A percentile compares a stretch with the other conserved stretches of the same genome.
phyloP scores from a whole-genome alignment of 2,113 vertebrate species.

The Cavia aperea region DNA sequence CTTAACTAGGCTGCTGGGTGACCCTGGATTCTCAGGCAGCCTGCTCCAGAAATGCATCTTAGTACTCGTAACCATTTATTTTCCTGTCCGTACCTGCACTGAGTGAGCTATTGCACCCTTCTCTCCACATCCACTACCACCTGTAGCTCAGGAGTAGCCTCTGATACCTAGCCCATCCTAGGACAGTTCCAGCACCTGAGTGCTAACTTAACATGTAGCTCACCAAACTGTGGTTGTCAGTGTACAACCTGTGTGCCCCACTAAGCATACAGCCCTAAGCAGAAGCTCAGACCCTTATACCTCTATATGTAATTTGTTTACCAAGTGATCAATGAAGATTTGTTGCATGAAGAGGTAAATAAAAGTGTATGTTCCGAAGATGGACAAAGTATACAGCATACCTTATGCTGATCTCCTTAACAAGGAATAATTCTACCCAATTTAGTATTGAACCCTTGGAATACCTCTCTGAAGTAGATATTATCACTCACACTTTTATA shows the following conservation, averaged over 20 bases:
- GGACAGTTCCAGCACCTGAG: not conserved
- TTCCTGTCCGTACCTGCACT: not conserved
- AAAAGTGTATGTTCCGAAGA: not conserved
- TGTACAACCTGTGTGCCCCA: not conserved
- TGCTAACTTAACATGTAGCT: not conserved
- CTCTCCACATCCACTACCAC: not conserved
- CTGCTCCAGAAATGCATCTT: not conserved
- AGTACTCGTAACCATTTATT: not conserved
- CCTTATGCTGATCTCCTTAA: not conserved
- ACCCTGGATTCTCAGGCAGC: not conserved
- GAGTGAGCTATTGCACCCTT: not conserved
- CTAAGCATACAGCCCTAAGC: not conserved
- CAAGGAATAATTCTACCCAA: not conserved
- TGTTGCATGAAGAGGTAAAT: conserved; percentile 2
- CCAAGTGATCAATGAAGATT: not conserved
- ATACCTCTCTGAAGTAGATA: not conserved
- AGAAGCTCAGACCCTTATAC: not conserved
- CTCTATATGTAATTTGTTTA: not conserved
- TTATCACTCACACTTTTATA: not conserved
- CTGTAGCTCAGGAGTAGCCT: not conserved
- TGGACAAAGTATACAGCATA: not conserved
- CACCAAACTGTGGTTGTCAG: not conserved
- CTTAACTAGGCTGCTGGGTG: not conserved
- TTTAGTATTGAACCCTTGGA: conserved; percentile 4
- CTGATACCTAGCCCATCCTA: not conserved